Percentiles rank a stretch among this genome's conserved stretches.
These are phyloP conservation scores for Neodiprion fabricii DNA, from an alignment of 1,140 invertebrate genomes.

Conservation along the genomic window DNA sequence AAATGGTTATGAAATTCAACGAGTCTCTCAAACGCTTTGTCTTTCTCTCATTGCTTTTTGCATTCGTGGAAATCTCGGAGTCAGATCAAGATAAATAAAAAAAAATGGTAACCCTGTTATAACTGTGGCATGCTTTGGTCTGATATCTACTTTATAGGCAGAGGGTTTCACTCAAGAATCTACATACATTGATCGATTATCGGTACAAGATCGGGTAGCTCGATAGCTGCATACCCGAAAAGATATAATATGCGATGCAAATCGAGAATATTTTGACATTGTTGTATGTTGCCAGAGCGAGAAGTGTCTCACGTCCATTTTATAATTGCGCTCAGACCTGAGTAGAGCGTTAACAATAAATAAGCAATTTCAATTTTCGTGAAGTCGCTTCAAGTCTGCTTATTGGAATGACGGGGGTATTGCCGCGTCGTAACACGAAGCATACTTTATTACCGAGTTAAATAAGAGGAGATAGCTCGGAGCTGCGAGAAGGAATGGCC, in stretches of 20 bases:
- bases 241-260: not conserved
- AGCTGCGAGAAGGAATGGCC: not conserved
- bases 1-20: too few species aligned
- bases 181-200: too few species aligned
- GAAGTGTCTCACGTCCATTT: not conserved
- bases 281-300: not conserved
- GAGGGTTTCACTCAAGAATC: too few species aligned
- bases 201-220: too few species aligned
- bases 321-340: not conserved
- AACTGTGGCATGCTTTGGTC: too few species aligned
- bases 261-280: not conserved
- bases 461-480: not conserved
- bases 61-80: too few species aligned
- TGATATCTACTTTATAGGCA: too few species aligned
- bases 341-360: not conserved
- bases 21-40: too few species aligned
- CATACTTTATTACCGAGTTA: not conserved
- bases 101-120: too few species aligned
- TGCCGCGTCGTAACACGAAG: constrained; percentile 3
- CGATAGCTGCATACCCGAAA: too few species aligned
- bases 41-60: too few species aligned
- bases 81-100: too few species aligned
- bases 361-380: not conserved
- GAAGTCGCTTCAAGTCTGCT: not conserved
- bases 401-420: not conserved